Evolutionary conservation across 1,140 invertebrate species (phyloP).

Genomic region (Anthonomus grandis): DNA sequence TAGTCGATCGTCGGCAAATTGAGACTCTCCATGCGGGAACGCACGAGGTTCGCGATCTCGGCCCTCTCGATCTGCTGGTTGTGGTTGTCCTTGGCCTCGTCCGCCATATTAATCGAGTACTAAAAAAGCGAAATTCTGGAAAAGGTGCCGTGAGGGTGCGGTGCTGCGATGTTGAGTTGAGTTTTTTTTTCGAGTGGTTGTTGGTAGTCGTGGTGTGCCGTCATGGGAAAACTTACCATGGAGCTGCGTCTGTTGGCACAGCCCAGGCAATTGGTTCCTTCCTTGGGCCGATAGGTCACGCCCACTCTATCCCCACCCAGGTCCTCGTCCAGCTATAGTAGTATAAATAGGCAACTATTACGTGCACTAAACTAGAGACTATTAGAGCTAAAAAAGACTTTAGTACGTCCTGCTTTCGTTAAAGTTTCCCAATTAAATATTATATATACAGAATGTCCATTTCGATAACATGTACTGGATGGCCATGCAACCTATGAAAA

Average conservation of each 20-base stretch:
- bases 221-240: slow-evolving; percentile 49
- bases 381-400: slow-evolving; percentile 3
- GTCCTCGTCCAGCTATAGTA: slow-evolving; percentile 50
- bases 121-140: slow-evolving; percentile 45
- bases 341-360: slow-evolving; percentile 43
- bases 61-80: slow-evolving; percentile 88
- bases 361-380: slow-evolving; percentile 44
- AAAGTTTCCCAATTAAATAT: neutral
- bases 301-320: slow-evolving; percentile 49
- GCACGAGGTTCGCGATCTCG: slow-evolving; percentile 91
- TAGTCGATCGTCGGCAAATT: slow-evolving; percentile 87
- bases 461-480: too few species aligned
- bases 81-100: slow-evolving; percentile 82
- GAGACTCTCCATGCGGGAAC: slow-evolving; percentile 89
- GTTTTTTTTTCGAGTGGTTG: too few species aligned
- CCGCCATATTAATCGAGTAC: slow-evolving; percentile 76
- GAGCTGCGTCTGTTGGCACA: slow-evolving; percentile 51
- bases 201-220: neutral
- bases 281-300: slow-evolving; percentile 51
- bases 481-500: too few species aligned
- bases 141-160: neutral
- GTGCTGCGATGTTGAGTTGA: neutral
- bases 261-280: slow-evolving; percentile 50
- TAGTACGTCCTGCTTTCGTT: neutral
- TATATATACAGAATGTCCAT: neutral